These are phyloP conservation scores for Strigamia transsilvanica DNA, from an alignment of 2,888 invertebrate species.

Conservation along the genomic window DNA sequence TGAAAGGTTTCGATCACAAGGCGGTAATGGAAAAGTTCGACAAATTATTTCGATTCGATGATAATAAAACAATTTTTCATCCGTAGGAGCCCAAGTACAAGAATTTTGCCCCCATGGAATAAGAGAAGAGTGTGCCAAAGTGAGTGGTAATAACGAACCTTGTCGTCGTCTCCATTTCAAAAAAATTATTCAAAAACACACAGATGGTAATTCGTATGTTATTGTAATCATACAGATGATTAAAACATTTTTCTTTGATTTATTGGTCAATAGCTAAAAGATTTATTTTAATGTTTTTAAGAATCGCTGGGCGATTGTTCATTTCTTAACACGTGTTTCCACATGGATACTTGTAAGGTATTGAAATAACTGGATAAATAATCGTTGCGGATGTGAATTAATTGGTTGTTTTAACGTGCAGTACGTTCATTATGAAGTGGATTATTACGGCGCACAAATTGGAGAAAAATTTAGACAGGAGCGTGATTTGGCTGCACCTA, in stretches of 20 bases:
- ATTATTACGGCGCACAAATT: constrained; percentile 67
- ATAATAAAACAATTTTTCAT: background rate
- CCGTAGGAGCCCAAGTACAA: constrained; percentile 66
- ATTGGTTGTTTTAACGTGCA: constrained; percentile 61
- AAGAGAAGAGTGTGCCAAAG: constrained; percentile 79
- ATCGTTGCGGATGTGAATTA: background rate
- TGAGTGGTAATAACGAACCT: constrained; percentile 66
- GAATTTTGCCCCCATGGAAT: constrained; percentile 98
- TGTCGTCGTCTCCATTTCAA: constrained; percentile 95
- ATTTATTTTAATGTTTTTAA: constrained; percentile 50
- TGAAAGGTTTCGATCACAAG: constrained; percentile 94
- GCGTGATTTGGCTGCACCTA: constrained; percentile 53
- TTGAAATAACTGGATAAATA: constrained; percentile 53
- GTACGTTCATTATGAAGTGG: constrained; percentile 98
- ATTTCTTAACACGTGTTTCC: constrained; percentile 97
- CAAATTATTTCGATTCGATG: background rate
- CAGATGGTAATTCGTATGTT: constrained; percentile 71
- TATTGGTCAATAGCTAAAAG: constrained; percentile 13
- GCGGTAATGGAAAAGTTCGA: constrained; percentile 68
- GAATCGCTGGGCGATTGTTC: constrained; percentile 96
- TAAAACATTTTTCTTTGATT: constrained; percentile 7
- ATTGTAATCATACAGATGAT: background rate
- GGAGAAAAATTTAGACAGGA: constrained; percentile 52
- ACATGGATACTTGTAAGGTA: constrained; percentile 96
- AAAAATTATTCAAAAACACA: constrained; percentile 94